Base-by-base conservation (phyloP, 2,113 vertebrate genomes). In the Elaphurus davidianus region DNA sequence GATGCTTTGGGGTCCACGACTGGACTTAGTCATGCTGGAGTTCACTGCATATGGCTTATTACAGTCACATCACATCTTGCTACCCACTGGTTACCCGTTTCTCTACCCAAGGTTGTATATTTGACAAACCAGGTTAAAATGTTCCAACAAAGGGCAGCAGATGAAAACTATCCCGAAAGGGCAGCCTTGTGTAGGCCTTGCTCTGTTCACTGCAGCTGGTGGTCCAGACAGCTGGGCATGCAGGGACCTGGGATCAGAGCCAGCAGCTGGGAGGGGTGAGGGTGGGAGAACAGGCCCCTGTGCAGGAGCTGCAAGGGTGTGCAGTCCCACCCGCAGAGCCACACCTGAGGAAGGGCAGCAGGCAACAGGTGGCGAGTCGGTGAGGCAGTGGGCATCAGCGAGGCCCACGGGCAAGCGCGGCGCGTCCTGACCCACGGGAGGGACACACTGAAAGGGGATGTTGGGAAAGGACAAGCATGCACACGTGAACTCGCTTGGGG, bases 401-500 rank as follows among this genome's bases (percentile, higher is more conserved):
- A 90, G 2, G 64, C 64, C 62, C 64, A 52, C 67, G 54, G 45
- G 71, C 81, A 55, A 90, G 87, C 76, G 88, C 91, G 79, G 19
- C 13, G 4, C 30, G 84, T 94, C 27, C 82, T 74, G 76, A 94
- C 43, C 74, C 87, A 71, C 3, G 21, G 81, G 82, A 86, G 79
- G n/a, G 62, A 52, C 88, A 79, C 28, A 47, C 7, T 94, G 88
- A 83, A 87, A 64, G 33, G n/a, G 52, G 86, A 91, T 87, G 59
- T 59, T 89, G 85, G 76, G 82, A 87, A 87, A 90, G 95, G 4
- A 36, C 85, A 81, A 87, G 88, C 57, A 76, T 50, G 74, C 78
- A 52, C 57, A 93, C 55, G 95, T 98, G 91, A 89, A 90, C 78
- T 98, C 74, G 79, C n/a, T 90, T 82, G 60, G 93, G 67, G 95